Base-by-base conservation (phyloP, 2,888 invertebrate species). In the Lepidocyrtinus sp. region DNA sequence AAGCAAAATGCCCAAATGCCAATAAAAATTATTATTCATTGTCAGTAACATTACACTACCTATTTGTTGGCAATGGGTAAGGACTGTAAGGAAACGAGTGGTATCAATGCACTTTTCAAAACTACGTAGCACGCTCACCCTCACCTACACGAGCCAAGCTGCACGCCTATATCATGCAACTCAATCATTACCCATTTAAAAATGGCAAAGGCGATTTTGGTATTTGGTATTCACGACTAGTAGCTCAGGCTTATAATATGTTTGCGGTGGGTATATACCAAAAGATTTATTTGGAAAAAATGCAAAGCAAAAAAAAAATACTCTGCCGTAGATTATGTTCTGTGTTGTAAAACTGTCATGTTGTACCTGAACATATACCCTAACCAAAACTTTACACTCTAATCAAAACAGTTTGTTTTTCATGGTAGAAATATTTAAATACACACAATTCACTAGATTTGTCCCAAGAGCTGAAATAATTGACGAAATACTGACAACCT, bases 11-110 rank as follows among this genome's bases (percentile, higher is more conserved):
- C 25, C 62, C 71, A 45, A 71, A 61, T 22, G 71, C 62, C 71
- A 71, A 71, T 70, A 62, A 62, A 36, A 62, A 61, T n/a, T 61
- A 71, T 71, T 61, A 71, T 59, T 71, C 71, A 62, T 71, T 71
- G 71, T 63, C 62, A 62, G 71, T 36, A 62, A 62, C 21, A 62
- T 21, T n/a, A 24, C 21, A 24, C 36, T 36, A 36, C 36, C 36
- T 12, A 9, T 36, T 36, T 36, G 7, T 36, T 36, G 36, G 36
- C 36, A 12, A 5, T 36, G 36, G 7, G 5, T 9, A 9, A 12
- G 12, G 36, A 5, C 5, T 9, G 5, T 12, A 36, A 36, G 36
- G 36, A 36, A 12, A 12, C 7, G 12, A 36, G 36, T 5, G 36
- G 12, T 5, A 36, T 36, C 12, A 36, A 36, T 36, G 36, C 36